Evolutionary conservation across 2,113 vertebrate species (phyloP), one percentile per base, ranked within the genome.

Genomic region (Merops nubicus): DNA sequence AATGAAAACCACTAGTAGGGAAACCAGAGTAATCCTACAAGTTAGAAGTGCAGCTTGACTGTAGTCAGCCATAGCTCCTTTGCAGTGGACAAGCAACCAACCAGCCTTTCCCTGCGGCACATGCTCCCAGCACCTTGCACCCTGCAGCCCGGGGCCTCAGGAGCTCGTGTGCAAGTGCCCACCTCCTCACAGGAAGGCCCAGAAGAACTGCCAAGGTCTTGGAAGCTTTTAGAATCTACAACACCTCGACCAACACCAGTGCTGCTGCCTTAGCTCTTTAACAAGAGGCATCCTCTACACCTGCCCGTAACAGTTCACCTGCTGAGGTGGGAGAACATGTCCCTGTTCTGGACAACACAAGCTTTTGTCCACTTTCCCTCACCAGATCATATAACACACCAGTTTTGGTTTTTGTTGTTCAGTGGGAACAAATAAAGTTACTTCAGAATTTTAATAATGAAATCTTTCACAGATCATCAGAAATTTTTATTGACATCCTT

Each of bases 81-180:
- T 40, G 28, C 19, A 36, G n/a, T 0, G 1, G 21, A 11, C 8
- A 29, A 36, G 47, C 36, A 47, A 54, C 34, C 6, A 54, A 40
- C 16, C 0, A 68, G 40, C 40, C 3, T 3, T 28, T 10, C 56
- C 40, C 72, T 11, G 48, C 13, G 45, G 53, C 69, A n/a, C 3
- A 54, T n/a, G 8, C 0, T 1, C n/a, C n/a, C 40, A 19, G 62
- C 1, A 15, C 15, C 43, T 40, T n/a, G 36, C 57, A 40, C 12
- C 0, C 14, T 2, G 7, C 18, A 57, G 4, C 36, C 21, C 0
- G 0, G 19, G 45, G 34, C 1, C 3, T 20, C 38, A 12, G 0
- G 8, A 72, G 20, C 13, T 29, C 18, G 19, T 6, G 11, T 14
- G 6, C 14, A n/a, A 42, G 2, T n/a, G 25, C 25, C 31, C 6